These are phyloP conservation scores for Euphysa ruthae DNA, from an alignment of 30 jellyfish, hydroid and myxozoan genomes.

Conservation along the genomic window DNA sequence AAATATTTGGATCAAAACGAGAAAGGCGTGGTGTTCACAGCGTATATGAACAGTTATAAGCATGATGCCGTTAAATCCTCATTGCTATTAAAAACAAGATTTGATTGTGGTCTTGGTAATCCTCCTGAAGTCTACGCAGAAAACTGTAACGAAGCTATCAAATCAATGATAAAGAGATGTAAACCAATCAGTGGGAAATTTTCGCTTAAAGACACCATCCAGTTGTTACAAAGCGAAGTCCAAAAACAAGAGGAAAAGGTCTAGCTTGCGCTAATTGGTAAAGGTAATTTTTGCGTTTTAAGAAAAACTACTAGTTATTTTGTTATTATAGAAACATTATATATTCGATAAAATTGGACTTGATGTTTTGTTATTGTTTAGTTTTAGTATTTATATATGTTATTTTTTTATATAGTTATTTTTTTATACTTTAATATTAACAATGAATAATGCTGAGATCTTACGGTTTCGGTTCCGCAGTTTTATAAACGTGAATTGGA, in stretches of 20 bases:
- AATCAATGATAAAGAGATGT: slow-evolving; percentile 4
- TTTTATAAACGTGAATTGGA: too few species aligned
- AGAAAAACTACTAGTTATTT: too few species aligned
- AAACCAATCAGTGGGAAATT: not conserved
- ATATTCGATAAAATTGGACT: too few species aligned
- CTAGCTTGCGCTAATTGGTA: too few species aligned
- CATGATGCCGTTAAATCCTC: slow-evolving; percentile 12
- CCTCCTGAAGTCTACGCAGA: slow-evolving; percentile 24
- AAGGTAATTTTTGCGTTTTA: too few species aligned
- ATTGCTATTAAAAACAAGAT: slow-evolving; percentile 16
- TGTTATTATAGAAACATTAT: too few species aligned
- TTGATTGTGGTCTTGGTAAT: slow-evolving; percentile 30
- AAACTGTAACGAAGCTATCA: slow-evolving; percentile 15
- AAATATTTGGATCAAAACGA: slow-evolving; percentile 9
- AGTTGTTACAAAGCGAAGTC: slow-evolving; percentile 30
- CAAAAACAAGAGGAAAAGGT: slow-evolving; percentile 5
- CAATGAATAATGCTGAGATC: too few species aligned
- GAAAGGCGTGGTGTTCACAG: slow-evolving; percentile 5
- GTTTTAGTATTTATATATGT: too few species aligned
- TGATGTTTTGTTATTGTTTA: too few species aligned
- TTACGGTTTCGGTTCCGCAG: too few species aligned
- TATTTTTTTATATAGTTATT: too few species aligned
- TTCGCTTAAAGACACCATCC: slow-evolving; percentile 25
- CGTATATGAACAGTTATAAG: slow-evolving; percentile 12
- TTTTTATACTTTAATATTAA: too few species aligned